Percentiles rank a stretch among this genome's conserved stretches.
These are phyloP conservation scores for Temnopleurus reevesii DNA, from an alignment of 53 echinoderm and acorn worm species.

Conservation along the genomic window DNA sequence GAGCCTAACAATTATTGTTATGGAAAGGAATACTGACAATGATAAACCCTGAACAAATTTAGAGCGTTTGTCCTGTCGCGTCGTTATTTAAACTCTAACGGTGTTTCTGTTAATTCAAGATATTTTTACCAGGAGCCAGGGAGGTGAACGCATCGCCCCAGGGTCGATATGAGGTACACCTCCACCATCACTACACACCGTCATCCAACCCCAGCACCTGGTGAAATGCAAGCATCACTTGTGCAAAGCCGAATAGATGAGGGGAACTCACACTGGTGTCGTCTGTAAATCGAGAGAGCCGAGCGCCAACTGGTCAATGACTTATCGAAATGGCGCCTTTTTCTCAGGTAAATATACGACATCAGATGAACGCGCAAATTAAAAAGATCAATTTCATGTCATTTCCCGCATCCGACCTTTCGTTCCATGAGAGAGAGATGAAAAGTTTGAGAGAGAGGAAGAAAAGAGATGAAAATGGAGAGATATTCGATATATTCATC, in stretches of 20 bases:
- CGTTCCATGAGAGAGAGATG: not conserved
- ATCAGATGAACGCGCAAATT: slow-evolving; percentile 37
- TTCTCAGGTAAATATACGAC: not conserved
- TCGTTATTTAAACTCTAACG: not conserved
- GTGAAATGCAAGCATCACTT: slow-evolving; percentile 15
- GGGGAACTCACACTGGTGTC: not conserved
- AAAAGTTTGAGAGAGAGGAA: not conserved
- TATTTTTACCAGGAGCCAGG: slow-evolving; percentile 15
- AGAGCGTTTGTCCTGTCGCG: not conserved
- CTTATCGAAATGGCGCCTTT: not conserved
- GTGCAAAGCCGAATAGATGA: not conserved
- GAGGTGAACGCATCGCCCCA: not conserved
- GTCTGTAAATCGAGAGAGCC: not conserved
- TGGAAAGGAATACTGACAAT: not conserved
- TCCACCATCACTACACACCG: slow-evolving; percentile 7
- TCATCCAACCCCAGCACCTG: slow-evolving; percentile 13
- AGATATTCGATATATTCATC: not conserved
- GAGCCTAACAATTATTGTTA: not conserved
- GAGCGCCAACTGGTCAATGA: slow-evolving; percentile 22
- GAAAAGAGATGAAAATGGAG: not conserved
- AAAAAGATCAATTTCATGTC: slow-evolving; percentile 26
- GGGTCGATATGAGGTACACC: not conserved
- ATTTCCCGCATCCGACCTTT: not conserved
- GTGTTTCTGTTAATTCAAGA: not conserved
- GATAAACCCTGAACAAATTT: not conserved